Evolutionary conservation across 1,140 invertebrate genomes (phyloP).

Genomic region (Pseudoatta argentina): DNA sequence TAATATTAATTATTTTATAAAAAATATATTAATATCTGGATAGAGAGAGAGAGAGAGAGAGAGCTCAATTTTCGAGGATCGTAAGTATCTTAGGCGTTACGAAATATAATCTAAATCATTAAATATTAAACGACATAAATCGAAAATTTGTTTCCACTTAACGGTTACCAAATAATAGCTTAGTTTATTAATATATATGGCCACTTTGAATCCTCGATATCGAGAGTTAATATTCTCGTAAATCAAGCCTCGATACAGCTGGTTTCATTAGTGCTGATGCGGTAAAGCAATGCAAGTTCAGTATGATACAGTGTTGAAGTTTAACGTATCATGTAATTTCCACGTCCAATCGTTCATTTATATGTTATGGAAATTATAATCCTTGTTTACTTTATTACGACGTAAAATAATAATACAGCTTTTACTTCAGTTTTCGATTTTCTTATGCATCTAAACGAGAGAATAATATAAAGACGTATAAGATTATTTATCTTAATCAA

Average conservation of each 20-base stretch:
- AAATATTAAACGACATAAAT: background rate
- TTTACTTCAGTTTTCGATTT: background rate
- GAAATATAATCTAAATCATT: background rate
- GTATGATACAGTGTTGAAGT: background rate
- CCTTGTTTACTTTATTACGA: background rate
- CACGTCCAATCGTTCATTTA: background rate
- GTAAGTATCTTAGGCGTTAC: background rate
- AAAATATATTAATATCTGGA: background rate
- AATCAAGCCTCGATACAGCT: background rate
- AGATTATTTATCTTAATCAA: background rate
- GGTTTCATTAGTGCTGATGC: background rate
- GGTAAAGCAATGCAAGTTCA: constrained; percentile 9
- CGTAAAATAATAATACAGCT: background rate
- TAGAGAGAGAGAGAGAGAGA: background rate
- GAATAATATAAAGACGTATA: background rate
- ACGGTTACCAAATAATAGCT: background rate
- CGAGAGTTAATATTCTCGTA: constrained; percentile 6
- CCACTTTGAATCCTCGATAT: background rate
- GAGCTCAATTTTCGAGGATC: background rate
- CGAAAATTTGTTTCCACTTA: background rate
- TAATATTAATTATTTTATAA: background rate
- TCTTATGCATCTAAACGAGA: background rate
- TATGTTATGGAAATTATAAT: background rate
- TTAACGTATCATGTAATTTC: background rate
- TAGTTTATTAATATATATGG: background rate